Conservation (phyloP, 53 echinoderm and acorn worm genomes). For the Glandiceps talaboti region DNA sequence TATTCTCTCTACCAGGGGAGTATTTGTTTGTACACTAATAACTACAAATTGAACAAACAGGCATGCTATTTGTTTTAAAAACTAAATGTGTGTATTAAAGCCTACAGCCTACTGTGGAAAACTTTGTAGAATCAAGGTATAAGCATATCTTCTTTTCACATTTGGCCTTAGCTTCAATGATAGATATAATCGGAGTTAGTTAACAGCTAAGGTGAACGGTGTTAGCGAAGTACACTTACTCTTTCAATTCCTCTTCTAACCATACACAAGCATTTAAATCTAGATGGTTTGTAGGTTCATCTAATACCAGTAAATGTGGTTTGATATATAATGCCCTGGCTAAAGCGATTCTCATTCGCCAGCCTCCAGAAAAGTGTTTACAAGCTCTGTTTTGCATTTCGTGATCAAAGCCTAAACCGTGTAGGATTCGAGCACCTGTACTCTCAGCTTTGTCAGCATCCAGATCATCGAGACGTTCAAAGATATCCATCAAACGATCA, state of each 20-base stretch:
- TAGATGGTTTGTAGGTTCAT: constrained; percentile 94
- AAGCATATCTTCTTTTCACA: too few relatives aligned
- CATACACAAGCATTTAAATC: constrained; percentile 94
- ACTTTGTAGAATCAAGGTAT: too few relatives aligned
- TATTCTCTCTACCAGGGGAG: too few relatives aligned
- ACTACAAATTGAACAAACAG: too few relatives aligned
- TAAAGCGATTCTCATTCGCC: constrained; percentile 90
- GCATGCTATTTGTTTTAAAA: too few relatives aligned
- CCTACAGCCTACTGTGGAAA: too few relatives aligned
- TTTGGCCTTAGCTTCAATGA: too few relatives aligned
- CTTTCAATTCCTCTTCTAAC: constrained; percentile 88
- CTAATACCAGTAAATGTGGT: constrained; percentile 81
- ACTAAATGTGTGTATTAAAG: too few relatives aligned
- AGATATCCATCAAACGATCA: constrained; percentile 83
- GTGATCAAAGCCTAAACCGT: constrained; percentile 77
- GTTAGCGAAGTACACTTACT: too few relatives aligned
- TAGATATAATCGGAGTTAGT: too few relatives aligned
- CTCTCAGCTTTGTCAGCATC: constrained; percentile 83
- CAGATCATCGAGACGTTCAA: constrained; percentile 80
- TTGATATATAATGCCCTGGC: constrained; percentile 96
- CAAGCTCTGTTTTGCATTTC: constrained; percentile 77
- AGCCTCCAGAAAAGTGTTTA: constrained; percentile 89
- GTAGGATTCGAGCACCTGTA: constrained; percentile 66
- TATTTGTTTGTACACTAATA: too few relatives aligned
- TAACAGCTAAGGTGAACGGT: too few relatives aligned